Evolutionary conservation across 1,140 invertebrate species (phyloP).

Genomic region (Drosophila parabipectinata): DNA sequence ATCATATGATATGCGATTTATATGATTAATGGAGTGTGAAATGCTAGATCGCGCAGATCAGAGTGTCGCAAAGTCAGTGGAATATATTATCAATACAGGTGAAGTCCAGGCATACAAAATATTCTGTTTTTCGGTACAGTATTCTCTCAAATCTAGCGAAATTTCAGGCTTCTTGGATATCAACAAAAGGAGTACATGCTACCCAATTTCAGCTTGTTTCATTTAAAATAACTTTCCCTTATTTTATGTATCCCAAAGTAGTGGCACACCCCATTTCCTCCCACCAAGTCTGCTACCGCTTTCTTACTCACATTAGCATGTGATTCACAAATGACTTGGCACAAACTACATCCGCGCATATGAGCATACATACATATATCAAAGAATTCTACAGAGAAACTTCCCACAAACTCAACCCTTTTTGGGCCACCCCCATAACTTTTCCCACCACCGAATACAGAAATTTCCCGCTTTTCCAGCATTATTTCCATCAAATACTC

Average conservation of each 20-base stretch:
- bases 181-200: not conserved
- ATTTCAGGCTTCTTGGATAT: not conserved
- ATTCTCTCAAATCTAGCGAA: too few relatives aligned
- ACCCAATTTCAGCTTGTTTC: not conserved
- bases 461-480: slow-evolving; percentile 70
- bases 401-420: slow-evolving; percentile 35
- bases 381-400: slow-evolving; percentile 31
- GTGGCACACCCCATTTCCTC: slow-evolving; percentile 10
- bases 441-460: slow-evolving; percentile 46
- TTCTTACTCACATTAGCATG: slow-evolving; percentile 36
- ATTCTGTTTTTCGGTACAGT: too few relatives aligned
- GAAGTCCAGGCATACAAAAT: too few relatives aligned
- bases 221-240: slow-evolving; percentile 8
- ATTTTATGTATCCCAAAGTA: slow-evolving; percentile 20
- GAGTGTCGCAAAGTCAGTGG: too few relatives aligned
- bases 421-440: slow-evolving; percentile 28
- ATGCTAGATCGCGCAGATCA: slow-evolving; percentile 17
- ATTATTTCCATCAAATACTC: slow-evolving; percentile 76
- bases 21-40: slow-evolving; percentile 39
- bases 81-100: not conserved
- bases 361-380: slow-evolving; percentile 16
- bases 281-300: not conserved
- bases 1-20: slow-evolving; percentile 5
- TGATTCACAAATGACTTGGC: slow-evolving; percentile 53
- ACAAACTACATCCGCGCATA: slow-evolving; percentile 33